phyloP scores from a whole-genome alignment of 2,888 invertebrate species.

The Tetragonisca angustula region DNA sequence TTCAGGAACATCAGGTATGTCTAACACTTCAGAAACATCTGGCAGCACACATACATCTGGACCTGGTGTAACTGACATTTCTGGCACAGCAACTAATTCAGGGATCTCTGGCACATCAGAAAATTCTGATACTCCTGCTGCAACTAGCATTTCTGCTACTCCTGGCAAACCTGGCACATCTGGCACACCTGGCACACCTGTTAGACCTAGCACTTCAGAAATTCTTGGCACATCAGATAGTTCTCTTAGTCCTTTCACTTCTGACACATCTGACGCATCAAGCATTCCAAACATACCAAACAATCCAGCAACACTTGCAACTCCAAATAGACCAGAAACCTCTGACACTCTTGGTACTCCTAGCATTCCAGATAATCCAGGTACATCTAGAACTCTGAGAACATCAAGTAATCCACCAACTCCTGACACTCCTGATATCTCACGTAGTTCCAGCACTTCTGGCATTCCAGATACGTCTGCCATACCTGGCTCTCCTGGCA shows the following conservation, averaged over 20 bases:
- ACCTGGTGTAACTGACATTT: conserved; percentile 52
- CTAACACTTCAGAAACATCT: conserved; percentile 61
- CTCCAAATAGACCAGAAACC: not conserved
- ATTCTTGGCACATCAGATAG: not conserved
- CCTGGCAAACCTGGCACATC: conserved; percentile 61
- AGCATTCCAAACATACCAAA: conserved; percentile 41
- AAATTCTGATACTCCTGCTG: conserved; percentile 15
- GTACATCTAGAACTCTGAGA: conserved; percentile 2
- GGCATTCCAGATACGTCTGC: conserved; percentile 27
- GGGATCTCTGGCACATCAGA: conserved; percentile 64
- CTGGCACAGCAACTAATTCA: conserved; percentile 54
- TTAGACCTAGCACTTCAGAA: conserved; percentile 66
- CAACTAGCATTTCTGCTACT: not conserved
- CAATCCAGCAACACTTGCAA: conserved; percentile 23
- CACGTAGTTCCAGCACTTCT: too few relatives aligned
- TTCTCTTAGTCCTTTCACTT: too few relatives aligned
- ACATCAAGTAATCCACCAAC: conserved; percentile 29
- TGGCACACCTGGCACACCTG: conserved; percentile 57
- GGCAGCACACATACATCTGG: conserved; percentile 39
- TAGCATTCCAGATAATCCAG: conserved; percentile 47
- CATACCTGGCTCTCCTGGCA: conserved; percentile 37
- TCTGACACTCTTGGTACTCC: conserved; percentile 64
- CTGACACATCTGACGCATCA: conserved; percentile 2
- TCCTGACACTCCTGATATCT: conserved; percentile 43
- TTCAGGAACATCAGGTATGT: conserved; percentile 61